Percentiles rank a stretch among this genome's conserved stretches.
Evolutionary conservation across 1,140 invertebrate genomes (phyloP).

Genomic region (Physella acuta): DNA sequence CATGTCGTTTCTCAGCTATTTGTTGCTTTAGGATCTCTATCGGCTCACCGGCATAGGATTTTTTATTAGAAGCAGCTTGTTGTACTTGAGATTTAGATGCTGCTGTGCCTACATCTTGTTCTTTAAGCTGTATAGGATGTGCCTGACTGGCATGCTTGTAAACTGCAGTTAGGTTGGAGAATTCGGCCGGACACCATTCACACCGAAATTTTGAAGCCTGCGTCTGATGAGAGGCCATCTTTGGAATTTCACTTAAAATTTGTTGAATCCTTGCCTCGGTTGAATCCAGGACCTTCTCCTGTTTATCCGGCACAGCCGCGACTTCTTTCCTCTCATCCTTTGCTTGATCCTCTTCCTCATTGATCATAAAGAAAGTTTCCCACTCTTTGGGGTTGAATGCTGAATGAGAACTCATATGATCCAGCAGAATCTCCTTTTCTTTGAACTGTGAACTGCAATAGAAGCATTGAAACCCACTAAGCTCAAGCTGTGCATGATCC

Average conservation of each 20-base stretch:
- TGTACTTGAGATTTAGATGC: neutral
- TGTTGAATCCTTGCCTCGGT: constrained; percentile 26
- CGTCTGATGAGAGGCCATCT: constrained; percentile 9
- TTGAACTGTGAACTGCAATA: constrained; percentile 45
- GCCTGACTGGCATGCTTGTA: constrained; percentile 46
- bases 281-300: neutral
- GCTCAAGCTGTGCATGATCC: constrained; percentile 40
- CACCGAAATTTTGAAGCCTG: constrained; percentile 32
- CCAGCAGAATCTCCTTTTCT: constrained; percentile 40
- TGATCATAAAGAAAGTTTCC: constrained; percentile 32
- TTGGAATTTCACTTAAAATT: constrained; percentile 22
- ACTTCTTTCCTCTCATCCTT: constrained; percentile 15
- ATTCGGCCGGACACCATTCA: constrained; percentile 52
- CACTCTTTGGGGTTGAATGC: constrained; percentile 47
- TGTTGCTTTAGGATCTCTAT: constrained; percentile 21
- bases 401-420: constrained; percentile 47
- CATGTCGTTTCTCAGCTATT: constrained; percentile 22
- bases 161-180: constrained; percentile 43
- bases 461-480: constrained; percentile 38
- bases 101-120: constrained; percentile 37
- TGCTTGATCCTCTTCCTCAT: constrained; percentile 27
- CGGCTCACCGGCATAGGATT: constrained; percentile 1
- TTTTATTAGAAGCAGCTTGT: neutral
- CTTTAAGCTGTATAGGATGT: constrained; percentile 45
- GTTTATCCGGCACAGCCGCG: neutral